phyloP scores from a whole-genome alignment of 2,888 invertebrate genomes.

The Diplolepis rosae region DNA sequence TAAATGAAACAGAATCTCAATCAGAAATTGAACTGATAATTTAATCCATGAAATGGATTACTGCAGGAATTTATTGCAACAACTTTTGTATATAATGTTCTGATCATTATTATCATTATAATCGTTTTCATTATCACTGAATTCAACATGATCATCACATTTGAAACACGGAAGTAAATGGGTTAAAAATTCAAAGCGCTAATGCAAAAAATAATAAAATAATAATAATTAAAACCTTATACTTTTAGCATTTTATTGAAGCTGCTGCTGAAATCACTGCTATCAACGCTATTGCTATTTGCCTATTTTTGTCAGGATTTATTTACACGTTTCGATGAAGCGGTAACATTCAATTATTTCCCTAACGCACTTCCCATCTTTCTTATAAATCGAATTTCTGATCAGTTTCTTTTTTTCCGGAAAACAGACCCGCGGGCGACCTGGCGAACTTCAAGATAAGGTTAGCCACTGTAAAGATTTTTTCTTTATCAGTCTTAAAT shows the following conservation, averaged over 20 bases:
- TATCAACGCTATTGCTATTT: slow-evolving; percentile 44
- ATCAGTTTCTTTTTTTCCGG: slow-evolving; percentile 73
- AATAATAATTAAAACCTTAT: background rate
- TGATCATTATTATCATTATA: background rate
- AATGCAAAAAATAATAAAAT: slow-evolving; percentile 14
- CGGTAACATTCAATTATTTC: slow-evolving; percentile 16
- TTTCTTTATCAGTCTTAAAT: slow-evolving; percentile 42
- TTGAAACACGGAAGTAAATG: slow-evolving; percentile 23
- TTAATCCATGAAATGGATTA: background rate
- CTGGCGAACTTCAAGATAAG: slow-evolving; percentile 85
- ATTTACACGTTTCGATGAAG: slow-evolving; percentile 14
- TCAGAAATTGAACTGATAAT: too few relatives aligned
- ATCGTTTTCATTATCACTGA: background rate
- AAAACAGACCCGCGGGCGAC: slow-evolving; percentile 80
- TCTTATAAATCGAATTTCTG: background rate
- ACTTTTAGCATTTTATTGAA: slow-evolving; percentile 47
- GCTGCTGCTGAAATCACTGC: slow-evolving; percentile 49
- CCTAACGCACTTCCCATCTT: background rate
- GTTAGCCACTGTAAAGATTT: slow-evolving; percentile 76
- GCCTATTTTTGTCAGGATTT: slow-evolving; percentile 40
- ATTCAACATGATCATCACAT: slow-evolving; percentile 12
- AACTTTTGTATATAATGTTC: background rate
- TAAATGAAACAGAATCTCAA: too few relatives aligned
- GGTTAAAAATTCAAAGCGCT: slow-evolving; percentile 1
- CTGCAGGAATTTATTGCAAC: background rate